phyloP scores from a whole-genome alignment of 1,140 invertebrate genomes.

The Chelonus insularis region DNA sequence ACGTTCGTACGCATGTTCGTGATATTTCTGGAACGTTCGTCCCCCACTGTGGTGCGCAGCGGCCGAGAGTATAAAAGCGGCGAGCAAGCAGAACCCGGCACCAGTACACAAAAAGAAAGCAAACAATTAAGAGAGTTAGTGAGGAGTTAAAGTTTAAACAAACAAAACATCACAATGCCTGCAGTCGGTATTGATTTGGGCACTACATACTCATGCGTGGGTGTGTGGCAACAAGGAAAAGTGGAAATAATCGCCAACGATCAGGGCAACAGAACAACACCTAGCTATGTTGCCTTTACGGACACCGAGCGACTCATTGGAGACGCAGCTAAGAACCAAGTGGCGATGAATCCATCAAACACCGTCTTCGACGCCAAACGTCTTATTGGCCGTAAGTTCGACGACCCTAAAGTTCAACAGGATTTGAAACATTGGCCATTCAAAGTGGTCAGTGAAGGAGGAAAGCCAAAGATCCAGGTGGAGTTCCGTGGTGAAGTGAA shows the following conservation, averaged over 20 bases:
- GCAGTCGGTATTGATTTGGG: not conserved
- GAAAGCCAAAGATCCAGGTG: not conserved
- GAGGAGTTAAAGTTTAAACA: not conserved
- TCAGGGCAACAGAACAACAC: not conserved
- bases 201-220: not conserved
- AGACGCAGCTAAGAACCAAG: not conserved
- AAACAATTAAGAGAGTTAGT: not conserved
- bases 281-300: not conserved
- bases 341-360: not conserved
- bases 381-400: not conserved
- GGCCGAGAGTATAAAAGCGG: not conserved
- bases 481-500: not conserved
- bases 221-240: slow-evolving; percentile 1
- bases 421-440: not conserved
- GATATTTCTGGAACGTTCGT: not conserved
- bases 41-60: not conserved
- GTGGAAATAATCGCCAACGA: not conserved
- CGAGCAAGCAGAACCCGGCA: not conserved
- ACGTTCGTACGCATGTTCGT: too few relatives aligned
- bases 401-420: not conserved
- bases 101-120: not conserved
- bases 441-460: not conserved
- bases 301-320: not conserved
- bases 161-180: not conserved
- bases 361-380: not conserved